phyloP scores from a whole-genome alignment of 2,888 invertebrate genomes.

The Parnassius mnemosyne region DNA sequence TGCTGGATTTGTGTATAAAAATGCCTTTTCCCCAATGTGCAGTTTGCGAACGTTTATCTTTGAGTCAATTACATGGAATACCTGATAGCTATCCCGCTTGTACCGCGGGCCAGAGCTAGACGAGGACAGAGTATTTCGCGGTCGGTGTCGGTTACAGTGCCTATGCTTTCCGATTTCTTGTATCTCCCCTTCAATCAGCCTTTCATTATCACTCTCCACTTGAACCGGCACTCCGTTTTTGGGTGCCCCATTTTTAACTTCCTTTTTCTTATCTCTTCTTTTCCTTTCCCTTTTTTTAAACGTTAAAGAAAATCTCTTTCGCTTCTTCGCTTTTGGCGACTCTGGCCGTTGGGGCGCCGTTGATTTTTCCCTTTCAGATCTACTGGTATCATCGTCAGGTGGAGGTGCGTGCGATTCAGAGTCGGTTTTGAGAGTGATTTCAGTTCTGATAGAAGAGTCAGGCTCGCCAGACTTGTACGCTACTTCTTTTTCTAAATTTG shows the following conservation, averaged over 20 bases:
- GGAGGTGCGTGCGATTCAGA: conserved; percentile 66
- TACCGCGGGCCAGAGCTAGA: conserved; percentile 75
- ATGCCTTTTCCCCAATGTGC: not conserved
- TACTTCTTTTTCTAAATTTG: conserved; percentile 73
- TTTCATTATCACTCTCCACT: conserved; percentile 69
- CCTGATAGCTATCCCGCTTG: conserved; percentile 79
- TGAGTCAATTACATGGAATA: conserved; percentile 34
- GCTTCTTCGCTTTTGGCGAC: conserved; percentile 71
- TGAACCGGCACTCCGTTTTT: conserved; percentile 60
- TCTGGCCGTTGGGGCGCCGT: conserved; percentile 63
- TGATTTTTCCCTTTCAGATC: conserved; percentile 71
- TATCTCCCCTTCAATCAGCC: conserved; percentile 65
- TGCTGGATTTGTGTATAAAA: conserved; percentile 1
- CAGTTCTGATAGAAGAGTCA: conserved; percentile 68
- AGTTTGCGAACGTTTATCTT: not conserved
- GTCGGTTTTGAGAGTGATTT: conserved; percentile 66
- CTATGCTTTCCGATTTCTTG: conserved; percentile 55
- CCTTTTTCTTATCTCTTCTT: conserved; percentile 69
- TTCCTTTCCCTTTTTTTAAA: conserved; percentile 74
- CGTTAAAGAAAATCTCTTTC: conserved; percentile 70
- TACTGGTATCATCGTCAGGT: conserved; percentile 70
- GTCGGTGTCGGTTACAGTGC: conserved; percentile 61
- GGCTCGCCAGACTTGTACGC: conserved; percentile 67
- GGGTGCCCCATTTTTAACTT: conserved; percentile 54
- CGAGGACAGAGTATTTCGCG: conserved; percentile 67